These are phyloP conservation scores for Campoplex nolae DNA, from an alignment of 2,888 invertebrate genomes.

Conservation along the genomic window DNA sequence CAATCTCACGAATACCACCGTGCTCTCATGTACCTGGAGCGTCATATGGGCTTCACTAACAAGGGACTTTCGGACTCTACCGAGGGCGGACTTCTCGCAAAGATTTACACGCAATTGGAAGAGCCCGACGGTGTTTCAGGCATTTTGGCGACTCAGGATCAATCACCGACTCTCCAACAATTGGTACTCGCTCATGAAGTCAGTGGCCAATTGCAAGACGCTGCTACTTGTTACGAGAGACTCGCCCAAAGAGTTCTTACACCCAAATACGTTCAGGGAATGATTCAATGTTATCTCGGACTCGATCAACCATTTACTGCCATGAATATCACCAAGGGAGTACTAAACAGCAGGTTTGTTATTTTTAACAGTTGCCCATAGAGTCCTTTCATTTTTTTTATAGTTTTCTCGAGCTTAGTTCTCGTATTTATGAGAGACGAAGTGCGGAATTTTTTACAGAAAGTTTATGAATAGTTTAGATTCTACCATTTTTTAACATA, in stretches of 20 bases:
- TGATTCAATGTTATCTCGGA: constrained; percentile 94
- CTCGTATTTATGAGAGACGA: too few species aligned
- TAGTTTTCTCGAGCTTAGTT: not conserved
- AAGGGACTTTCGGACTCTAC: constrained; percentile 79
- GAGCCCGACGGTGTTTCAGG: constrained; percentile 97
- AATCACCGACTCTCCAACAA: constrained; percentile 92
- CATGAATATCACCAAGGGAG: constrained; percentile 90
- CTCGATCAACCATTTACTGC: constrained; percentile 95
- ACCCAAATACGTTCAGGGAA: constrained; percentile 87
- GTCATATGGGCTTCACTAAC: constrained; percentile 87
- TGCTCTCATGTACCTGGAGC: constrained; percentile 91
- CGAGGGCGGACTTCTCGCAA: constrained; percentile 84
- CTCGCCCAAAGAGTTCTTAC: constrained; percentile 87
- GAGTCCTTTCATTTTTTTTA: not conserved
- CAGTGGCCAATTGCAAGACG: constrained; percentile 92
- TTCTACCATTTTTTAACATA: too few species aligned
- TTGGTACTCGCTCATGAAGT: constrained; percentile 94
- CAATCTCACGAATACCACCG: constrained; percentile 91
- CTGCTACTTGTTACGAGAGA: constrained; percentile 94
- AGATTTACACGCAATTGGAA: constrained; percentile 94
- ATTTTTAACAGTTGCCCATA: not conserved
- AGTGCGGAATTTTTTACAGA: too few species aligned
- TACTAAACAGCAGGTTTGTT: constrained; percentile 86
- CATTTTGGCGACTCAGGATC: constrained; percentile 89
- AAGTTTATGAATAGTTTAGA: too few species aligned